Base-by-base conservation (phyloP, 53 echinoderm and acorn worm genomes). In the Echinometra lucunter region DNA sequence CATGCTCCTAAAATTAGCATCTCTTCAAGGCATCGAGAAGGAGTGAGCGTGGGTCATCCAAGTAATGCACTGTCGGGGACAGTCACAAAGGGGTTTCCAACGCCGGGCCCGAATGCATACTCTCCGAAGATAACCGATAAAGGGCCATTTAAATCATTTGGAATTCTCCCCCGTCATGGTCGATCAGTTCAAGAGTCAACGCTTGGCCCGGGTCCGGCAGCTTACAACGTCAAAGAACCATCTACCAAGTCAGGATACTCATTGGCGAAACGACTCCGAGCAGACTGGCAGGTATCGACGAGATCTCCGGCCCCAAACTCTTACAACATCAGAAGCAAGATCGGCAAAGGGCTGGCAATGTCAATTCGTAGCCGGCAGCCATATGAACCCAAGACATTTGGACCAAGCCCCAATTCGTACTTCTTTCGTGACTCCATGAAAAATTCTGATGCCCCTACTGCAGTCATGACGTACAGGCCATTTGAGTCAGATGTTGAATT, bases 271-370 rank as follows among this genome's bases (percentile, higher is more conserved):
- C 90, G 98, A 63, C 92, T 98, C 27, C 94, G 96, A 44, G 95
- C 97, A 57, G 94, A 95, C 27, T 98, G 98, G 98, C 98, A 97
- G 67, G 92, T 58, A 63, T 38, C 40, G 19, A 81, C 25, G 66
- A 89, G 27, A 25, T 90, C 82, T 49, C 98, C 98, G 32, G 97
- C 97, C 16, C 96, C 99, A n/a, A 98, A 98, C 60, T 95, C 96
- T 4, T 99, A 99, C 90, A 96, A 99, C 42, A 95, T 99, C 37
- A 97, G 97, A 38, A 98, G 98, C 42, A 98, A 98, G 25, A 97
- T 99, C 53, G 99, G 99, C 44, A 99, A 97, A 94, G 99, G 99
- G n/a, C 95, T 99, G 82, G 98, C 99, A 27, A 99, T 98, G 97
- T 98, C 97, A 17, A 92, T 99, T 6, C 88, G 97, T 92, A 98